These are phyloP conservation scores for Sturnira hondurensis DNA, from an alignment of 2,113 vertebrate species.

Conservation along the genomic window DNA sequence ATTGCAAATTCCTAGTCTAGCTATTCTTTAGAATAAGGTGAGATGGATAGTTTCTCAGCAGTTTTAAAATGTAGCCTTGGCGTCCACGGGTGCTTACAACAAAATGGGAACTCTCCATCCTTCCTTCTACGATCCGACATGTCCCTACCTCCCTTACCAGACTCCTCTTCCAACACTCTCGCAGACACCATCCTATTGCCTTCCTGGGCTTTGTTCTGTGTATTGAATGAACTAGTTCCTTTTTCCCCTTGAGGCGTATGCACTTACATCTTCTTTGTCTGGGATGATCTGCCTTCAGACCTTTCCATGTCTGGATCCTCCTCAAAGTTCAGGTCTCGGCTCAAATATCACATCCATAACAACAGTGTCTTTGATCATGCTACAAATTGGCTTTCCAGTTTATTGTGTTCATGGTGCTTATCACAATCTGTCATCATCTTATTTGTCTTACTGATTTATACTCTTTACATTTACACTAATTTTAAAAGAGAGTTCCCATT, in stretches of 20 bases:
- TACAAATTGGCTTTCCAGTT: background rate
- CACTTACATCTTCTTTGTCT: background rate
- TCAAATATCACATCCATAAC: background rate
- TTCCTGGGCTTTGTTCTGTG: background rate
- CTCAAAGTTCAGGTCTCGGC: background rate
- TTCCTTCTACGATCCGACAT: background rate
- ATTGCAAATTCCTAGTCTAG: background rate
- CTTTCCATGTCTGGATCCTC: background rate
- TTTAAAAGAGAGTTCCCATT: background rate
- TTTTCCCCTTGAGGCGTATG: background rate
- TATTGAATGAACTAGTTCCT: background rate
- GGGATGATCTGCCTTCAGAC: background rate
- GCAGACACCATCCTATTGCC: background rate
- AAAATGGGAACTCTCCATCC: background rate
- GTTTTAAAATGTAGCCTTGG: background rate
- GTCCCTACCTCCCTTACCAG: background rate
- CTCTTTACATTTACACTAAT: background rate
- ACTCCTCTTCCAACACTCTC: background rate
- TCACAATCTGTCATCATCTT: background rate
- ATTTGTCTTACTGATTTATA: background rate
- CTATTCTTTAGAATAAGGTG: background rate
- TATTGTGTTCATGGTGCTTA: background rate
- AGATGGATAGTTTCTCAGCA: background rate
- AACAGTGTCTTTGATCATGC: background rate
- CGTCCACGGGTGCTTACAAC: background rate